Base-by-base conservation (phyloP, 2,797 vertebrate species). In the Miichthys miiuy region DNA sequence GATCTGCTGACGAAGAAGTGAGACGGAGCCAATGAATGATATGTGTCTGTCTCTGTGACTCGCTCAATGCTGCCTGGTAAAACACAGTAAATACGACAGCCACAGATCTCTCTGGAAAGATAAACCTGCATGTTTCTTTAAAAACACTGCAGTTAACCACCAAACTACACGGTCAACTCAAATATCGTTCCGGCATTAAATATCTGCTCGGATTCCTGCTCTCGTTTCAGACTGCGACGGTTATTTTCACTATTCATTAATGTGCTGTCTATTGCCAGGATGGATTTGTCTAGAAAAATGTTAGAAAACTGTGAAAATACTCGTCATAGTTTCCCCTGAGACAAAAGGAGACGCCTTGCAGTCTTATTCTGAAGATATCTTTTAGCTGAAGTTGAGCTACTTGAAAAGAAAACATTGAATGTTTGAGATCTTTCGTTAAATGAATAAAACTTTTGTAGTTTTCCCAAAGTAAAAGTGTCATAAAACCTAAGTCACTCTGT, bases 1-100 rank as follows among this genome's bases (percentile, higher is more conserved):
- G 6, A 44, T 11, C 17, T 81, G 85, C 75, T 84, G 83, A 85
- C 5, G 2, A 17, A 74, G 77, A 60, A 62, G 12, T 13, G 23
- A 54, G 16, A 44, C 42, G 0, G 4, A 55, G 57, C 21, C 51
- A 20, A 62, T 30, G 18, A 61, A 44, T n/a, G 60, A 69, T 14
- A 27, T 34, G 13, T 12, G 55, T 62, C 21, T 18, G 4, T 64
- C 50, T 14, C 3, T 23, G n/a, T 42, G 47, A 71, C 6, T 66
- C 41, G 12, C 38, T 20, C 27, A 18, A 2, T n/a, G 18, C 25
- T 20, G 34, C 14, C 13, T 6, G 42, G 3, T 27, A 14, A 44
- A 44, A 44, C 42, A n/a, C 17, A 67, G 21, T 63, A 13, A 61
- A 50, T 10, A 46, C 77, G 62, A 21, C 47, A 46, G 23, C 38